Evolutionary conservation across 2,113 vertebrate species (phyloP).

Genomic region (Meleagris gallopavo): DNA sequence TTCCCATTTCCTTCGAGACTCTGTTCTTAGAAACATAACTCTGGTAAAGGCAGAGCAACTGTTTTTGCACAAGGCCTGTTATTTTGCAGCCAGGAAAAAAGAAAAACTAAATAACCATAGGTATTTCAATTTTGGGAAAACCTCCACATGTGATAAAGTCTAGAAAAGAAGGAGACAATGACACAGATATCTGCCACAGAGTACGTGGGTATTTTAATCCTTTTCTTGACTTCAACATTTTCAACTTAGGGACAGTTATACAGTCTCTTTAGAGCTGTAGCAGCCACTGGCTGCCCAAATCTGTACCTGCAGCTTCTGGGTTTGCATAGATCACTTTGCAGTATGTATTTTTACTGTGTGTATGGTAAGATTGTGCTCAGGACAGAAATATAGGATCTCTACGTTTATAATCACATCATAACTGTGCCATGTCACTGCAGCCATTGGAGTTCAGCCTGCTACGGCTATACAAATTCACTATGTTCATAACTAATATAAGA

Average conservation of each 20-base stretch:
- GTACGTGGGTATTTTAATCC: background rate
- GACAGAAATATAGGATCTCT: background rate
- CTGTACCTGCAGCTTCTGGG: background rate
- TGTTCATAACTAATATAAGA: background rate
- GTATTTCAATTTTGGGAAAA: background rate
- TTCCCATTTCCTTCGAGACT: background rate
- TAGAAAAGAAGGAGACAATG: background rate
- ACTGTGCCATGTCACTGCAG: background rate
- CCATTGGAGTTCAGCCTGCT: background rate
- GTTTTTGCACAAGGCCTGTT: background rate
- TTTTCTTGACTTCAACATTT: background rate
- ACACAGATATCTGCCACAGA: background rate
- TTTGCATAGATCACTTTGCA: background rate
- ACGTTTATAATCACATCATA: background rate
- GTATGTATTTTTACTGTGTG: background rate
- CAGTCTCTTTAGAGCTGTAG: background rate
- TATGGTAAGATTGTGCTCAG: background rate
- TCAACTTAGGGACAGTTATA: background rate
- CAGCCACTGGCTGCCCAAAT: background rate
- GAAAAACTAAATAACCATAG: background rate
- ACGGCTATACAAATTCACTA: background rate
- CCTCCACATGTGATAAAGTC: background rate
- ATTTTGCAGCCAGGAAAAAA: constrained; percentile 29
- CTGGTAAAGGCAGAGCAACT: constrained; percentile 15
- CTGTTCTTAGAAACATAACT: background rate